These are phyloP conservation scores for Leontocebus nigricollis DNA, from an alignment of 2,797 vertebrate genomes.

Conservation along the genomic window DNA sequence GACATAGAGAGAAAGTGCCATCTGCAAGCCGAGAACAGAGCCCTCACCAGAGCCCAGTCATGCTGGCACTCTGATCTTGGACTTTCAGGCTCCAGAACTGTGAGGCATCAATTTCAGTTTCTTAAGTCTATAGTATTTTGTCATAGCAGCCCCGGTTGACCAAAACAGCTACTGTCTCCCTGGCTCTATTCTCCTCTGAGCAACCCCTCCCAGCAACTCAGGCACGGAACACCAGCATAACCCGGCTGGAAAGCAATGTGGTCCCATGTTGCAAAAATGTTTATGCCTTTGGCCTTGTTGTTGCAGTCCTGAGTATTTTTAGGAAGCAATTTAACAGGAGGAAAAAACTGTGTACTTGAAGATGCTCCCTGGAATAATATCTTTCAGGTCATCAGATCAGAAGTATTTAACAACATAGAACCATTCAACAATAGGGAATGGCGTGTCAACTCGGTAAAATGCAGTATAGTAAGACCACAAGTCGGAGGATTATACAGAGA, in stretches of 20 bases:
- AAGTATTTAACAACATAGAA: accelerated
- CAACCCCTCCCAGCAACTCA: background rate
- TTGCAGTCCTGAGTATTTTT: background rate
- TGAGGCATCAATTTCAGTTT: background rate
- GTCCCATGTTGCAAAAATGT: accelerated
- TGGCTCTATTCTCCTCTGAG: background rate
- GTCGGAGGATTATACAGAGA: accelerated
- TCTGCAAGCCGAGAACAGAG: background rate
- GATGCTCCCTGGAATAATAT: background rate
- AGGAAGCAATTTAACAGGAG: background rate
- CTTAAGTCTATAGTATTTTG: background rate
- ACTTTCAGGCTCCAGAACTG: background rate
- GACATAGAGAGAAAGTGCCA: background rate
- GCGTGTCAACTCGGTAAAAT: accelerated
- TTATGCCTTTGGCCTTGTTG: background rate
- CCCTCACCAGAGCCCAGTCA: accelerated
- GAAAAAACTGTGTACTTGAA: too few relatives aligned
- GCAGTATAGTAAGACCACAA: accelerated
- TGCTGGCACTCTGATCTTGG: background rate
- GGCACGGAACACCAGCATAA: accelerated
- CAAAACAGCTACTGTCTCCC: background rate
- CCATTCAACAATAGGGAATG: accelerated
- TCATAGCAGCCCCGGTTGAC: background rate
- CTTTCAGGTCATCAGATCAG: background rate
- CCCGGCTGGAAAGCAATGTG: background rate